These are phyloP conservation scores for Limnodromus scolopaceus DNA, from an alignment of 2,797 vertebrate species.

Conservation along the genomic window DNA sequence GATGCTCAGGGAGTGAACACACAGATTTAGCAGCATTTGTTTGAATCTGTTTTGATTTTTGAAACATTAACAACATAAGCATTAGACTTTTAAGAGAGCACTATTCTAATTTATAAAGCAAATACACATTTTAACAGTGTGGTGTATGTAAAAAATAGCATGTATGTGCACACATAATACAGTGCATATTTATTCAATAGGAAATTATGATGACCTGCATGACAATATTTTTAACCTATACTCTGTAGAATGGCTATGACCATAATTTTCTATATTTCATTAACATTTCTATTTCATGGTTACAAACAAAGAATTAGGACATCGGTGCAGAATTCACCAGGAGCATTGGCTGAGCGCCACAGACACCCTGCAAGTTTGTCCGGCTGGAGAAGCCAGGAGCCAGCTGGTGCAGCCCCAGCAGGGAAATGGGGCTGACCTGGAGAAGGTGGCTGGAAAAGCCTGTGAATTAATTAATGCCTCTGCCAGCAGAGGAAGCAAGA, in stretches of 20 bases:
- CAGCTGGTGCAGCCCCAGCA: constrained; percentile 32
- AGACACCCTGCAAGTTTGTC: not conserved
- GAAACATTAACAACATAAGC: not conserved
- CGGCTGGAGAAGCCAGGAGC: not conserved
- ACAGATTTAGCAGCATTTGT: not conserved
- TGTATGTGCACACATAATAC: not conserved
- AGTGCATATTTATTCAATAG: not conserved
- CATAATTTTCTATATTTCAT: not conserved
- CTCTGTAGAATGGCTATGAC: not conserved
- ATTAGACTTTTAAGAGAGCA: not conserved
- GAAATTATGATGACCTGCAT: not conserved
- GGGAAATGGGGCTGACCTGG: constrained; percentile 35
- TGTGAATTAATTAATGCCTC: constrained; percentile 46
- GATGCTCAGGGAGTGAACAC: not conserved
- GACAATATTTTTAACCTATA: not conserved
- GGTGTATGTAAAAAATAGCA: not conserved
- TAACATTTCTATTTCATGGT: not conserved
- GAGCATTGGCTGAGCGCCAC: not conserved
- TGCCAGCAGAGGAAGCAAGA: constrained; percentile 9
- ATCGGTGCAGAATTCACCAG: not conserved
- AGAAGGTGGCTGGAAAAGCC: constrained; percentile 28
- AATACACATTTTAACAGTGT: not conserved
- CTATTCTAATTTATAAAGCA: not conserved
- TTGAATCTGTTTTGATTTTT: not conserved
- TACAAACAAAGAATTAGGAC: not conserved